Percentiles rank a stretch among this genome's conserved stretches.
Evolutionary conservation across 2,113 vertebrate species (phyloP).

Genomic region (Pipra filicauda): DNA sequence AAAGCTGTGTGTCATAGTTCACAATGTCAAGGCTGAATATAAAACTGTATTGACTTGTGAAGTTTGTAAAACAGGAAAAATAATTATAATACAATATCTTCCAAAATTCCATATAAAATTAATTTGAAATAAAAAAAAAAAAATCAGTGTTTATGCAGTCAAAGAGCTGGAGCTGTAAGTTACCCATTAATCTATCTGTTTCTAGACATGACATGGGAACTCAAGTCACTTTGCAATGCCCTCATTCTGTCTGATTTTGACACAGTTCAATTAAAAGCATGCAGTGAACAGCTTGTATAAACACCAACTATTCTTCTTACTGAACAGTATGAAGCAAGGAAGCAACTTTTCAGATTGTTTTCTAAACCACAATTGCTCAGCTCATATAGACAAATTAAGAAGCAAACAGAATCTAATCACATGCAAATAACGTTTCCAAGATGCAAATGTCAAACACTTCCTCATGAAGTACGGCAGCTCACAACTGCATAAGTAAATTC

Average conservation of each 20-base stretch:
- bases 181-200: background rate
- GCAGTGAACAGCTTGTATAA: conserved; percentile 8
- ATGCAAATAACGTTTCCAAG: conserved; percentile 32
- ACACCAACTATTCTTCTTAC: background rate
- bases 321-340: conserved; percentile 43
- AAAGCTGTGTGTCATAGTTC: background rate
- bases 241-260: background rate
- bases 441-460: conserved; percentile 50
- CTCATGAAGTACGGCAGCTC: conserved; percentile 10
- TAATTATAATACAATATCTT: background rate
- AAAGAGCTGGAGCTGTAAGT: background rate
- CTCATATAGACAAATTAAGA: conserved; percentile 60
- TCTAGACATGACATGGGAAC: background rate
- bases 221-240: background rate
- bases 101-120: background rate
- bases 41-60: background rate
- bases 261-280: background rate
- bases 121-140: background rate
- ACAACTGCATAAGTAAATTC: background rate
- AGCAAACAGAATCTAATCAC: conserved; percentile 42
- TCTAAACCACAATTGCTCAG: conserved; percentile 21
- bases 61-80: background rate
- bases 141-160: background rate
- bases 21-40: background rate
- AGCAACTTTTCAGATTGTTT: conserved; percentile 47